These are phyloP conservation scores for Colossoma macropomum DNA, from an alignment of 2,113 vertebrate species.

Conservation along the genomic window DNA sequence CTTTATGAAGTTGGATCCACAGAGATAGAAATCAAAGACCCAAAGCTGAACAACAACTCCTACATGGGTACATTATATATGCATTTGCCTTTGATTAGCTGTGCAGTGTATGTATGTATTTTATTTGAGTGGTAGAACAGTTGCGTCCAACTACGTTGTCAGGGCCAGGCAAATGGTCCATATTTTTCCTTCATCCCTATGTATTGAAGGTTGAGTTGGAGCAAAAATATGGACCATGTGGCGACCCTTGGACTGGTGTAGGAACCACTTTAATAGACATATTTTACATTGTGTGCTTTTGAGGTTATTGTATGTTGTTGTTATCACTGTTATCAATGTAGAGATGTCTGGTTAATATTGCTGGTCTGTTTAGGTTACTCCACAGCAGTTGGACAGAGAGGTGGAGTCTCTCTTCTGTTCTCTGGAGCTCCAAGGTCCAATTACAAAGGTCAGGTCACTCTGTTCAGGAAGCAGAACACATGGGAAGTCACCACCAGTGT, in stretches of 20 bases:
- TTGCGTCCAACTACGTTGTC: too few relatives aligned
- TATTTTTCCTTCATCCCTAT: too few relatives aligned
- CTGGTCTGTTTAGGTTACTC: conserved; percentile 72
- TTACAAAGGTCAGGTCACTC: conserved; percentile 68
- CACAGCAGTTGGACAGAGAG: conserved; percentile 64
- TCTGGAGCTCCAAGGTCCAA: conserved; percentile 74
- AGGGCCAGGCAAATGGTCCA: too few relatives aligned
- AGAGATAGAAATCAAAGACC: conserved; percentile 12
- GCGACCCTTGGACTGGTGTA: too few relatives aligned
- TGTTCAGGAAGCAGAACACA: conserved; percentile 53
- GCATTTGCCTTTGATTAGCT: background rate
- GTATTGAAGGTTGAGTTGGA: too few relatives aligned
- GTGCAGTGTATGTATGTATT: too few relatives aligned
- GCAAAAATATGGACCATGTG: too few relatives aligned
- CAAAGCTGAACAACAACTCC: conserved; percentile 6
- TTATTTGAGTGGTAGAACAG: too few relatives aligned
- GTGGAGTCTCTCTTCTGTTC: conserved; percentile 57
- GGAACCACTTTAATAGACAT: too few relatives aligned
- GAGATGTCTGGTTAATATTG: background rate
- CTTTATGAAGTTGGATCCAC: conserved; percentile 37
- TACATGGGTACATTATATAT: conserved; percentile 37
- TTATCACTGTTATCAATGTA: background rate
- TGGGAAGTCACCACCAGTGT: conserved; percentile 59
- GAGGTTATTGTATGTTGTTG: too few relatives aligned
- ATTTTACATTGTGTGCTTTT: too few relatives aligned